Evolutionary conservation across 2,888 invertebrate species (phyloP), one percentile per base, ranked within the genome.

Genomic region (Ypsolopha scabrella): DNA sequence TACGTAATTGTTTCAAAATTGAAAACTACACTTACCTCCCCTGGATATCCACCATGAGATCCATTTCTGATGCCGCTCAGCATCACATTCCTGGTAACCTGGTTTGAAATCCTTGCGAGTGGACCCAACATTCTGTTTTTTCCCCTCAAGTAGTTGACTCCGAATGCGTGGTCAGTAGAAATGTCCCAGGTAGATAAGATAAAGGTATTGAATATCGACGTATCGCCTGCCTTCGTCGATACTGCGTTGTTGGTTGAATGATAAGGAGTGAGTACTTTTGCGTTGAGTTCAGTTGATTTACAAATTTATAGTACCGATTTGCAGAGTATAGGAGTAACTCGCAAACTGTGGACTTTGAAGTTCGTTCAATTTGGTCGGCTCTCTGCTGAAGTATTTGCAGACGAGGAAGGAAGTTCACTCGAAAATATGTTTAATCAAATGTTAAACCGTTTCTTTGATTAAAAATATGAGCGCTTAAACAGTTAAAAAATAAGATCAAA

Each of bases 21-120:
- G 54, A 53, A 44, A 24, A 24, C 4, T 24, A 2, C 14, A 61
- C 76, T 60, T 56, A 83, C 85, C 75, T 80, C 80, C 1, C 85
- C 82, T 44, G 83, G 80, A 7, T 76, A 55, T 1, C 82, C 82
- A 7, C 86, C 86, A 56, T 76, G 65, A 2, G 80, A 82, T 4
- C 80, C 82, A 52, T 81, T 78, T 55, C 85, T 77, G 6, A 81
- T 57, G 47, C 70, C 65, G 43, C 56, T 77, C 55, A 55, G 72
- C 75, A 83, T 71, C 52, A 80, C 76, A 73, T 72, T 80, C 51
- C 74, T 75, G 1, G 78, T 75, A 14, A 68, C 56, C 48, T 75
- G 67, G 55, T 70, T 72, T 1, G 76, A 75, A 67, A 80, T 73
- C 55, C 78, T 82, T 6, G 78, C 75, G 41, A 85, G 53, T 14